Conservation (phyloP, 1,140 invertebrate species). For the Drosophila sulfurigaster region DNA sequence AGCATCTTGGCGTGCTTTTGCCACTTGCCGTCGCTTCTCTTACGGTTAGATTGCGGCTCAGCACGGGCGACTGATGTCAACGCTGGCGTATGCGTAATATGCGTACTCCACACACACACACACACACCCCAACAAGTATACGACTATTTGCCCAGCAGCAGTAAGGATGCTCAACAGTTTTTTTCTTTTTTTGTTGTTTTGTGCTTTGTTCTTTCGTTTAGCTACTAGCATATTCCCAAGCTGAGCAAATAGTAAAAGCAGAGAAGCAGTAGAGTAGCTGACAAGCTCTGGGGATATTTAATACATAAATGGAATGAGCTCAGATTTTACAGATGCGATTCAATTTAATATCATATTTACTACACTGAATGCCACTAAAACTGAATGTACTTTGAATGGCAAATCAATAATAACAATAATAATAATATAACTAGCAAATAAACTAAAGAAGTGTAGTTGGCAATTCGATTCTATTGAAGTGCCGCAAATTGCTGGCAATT, state of each 20-base stretch:
- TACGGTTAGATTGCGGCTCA: constrained; percentile 4
- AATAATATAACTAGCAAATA: too few relatives aligned
- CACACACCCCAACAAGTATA: neutral
- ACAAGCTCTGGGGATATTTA: neutral
- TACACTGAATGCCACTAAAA: too few relatives aligned
- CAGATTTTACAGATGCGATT: neutral
- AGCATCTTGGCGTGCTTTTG: constrained; percentile 43
- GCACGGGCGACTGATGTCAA: constrained; percentile 4
- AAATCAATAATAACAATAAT: neutral
- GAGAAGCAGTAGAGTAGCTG: neutral
- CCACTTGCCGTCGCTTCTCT: constrained; percentile 35
- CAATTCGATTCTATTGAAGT: neutral
- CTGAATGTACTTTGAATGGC: neutral
- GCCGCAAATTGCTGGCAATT: constrained; percentile 15
- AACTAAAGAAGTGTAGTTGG: too few relatives aligned
- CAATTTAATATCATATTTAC: neutral
- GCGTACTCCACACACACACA: constrained; percentile 11
- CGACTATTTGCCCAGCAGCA: constrained; percentile 16
- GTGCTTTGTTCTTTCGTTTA: neutral
- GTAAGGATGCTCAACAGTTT: constrained; percentile 19
- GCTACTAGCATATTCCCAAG: neutral
- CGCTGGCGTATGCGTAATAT: constrained; percentile 40
- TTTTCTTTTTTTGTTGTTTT: neutral
- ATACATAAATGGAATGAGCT: neutral
- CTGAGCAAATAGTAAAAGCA: constrained; percentile 16